These are phyloP conservation scores for Atrina japonica DNA, from an alignment of 2,888 invertebrate genomes.

Conservation along the genomic window DNA sequence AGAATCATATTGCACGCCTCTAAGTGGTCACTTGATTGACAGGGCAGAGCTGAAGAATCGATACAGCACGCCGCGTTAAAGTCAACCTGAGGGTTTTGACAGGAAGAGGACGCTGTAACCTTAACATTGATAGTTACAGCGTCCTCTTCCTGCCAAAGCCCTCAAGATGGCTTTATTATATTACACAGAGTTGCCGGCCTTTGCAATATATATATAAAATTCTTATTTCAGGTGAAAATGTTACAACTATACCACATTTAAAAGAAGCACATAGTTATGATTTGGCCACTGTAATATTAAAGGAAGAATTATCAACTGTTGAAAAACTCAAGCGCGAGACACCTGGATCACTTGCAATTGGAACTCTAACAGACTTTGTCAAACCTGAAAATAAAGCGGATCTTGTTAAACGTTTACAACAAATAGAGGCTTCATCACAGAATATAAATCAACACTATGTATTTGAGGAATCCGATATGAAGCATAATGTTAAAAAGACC, in stretches of 20 bases:
- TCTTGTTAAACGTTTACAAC: background rate
- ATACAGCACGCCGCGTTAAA: too few relatives aligned
- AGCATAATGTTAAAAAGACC: slow-evolving; percentile 22
- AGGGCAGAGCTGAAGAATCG: too few relatives aligned
- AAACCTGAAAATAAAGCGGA: background rate
- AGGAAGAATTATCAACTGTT: slow-evolving; percentile 23
- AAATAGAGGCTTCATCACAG: background rate
- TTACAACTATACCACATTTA: slow-evolving; percentile 29
- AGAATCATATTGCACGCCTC: too few relatives aligned
- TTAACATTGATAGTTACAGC: too few relatives aligned
- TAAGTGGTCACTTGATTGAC: background rate
- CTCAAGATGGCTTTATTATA: too few relatives aligned
- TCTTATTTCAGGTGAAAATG: slow-evolving; percentile 19
- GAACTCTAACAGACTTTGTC: slow-evolving; percentile 28
- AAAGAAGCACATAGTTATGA: slow-evolving; percentile 31
- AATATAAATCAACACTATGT: slow-evolving; percentile 16
- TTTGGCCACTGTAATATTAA: slow-evolving; percentile 26
- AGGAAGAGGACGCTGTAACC: too few relatives aligned
- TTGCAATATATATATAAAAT: background rate
- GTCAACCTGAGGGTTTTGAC: too few relatives aligned
- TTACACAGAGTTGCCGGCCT: background rate
- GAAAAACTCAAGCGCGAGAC: slow-evolving; percentile 22
- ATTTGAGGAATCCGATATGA: slow-evolving; percentile 31
- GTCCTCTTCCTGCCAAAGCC: too few relatives aligned
- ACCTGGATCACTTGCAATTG: slow-evolving; percentile 29